These are phyloP conservation scores for Oryzias dopingdopingensis DNA, from an alignment of 2,797 vertebrate species.

Conservation along the genomic window DNA sequence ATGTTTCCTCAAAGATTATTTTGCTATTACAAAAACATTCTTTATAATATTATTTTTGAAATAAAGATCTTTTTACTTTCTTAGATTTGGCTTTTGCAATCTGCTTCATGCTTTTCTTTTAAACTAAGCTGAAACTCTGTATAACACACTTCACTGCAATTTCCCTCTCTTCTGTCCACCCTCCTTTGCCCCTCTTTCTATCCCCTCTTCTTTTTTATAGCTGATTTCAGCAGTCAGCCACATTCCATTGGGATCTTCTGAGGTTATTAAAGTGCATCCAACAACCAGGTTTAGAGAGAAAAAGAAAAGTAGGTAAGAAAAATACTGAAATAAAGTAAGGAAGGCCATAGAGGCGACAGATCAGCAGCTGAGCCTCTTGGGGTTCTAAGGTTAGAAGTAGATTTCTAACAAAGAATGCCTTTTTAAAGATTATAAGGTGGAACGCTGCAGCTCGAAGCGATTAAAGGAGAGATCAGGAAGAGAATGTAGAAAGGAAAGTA, in stretches of 20 bases:
- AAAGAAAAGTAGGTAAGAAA: slow-evolving; percentile 10
- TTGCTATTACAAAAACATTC: no score
- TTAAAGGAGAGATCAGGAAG: slow-evolving; percentile 4
- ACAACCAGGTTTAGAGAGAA: slow-evolving; percentile 28
- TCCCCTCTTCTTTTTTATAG: slow-evolving; percentile 24
- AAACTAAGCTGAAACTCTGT: neutral
- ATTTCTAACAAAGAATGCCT: slow-evolving; percentile 16
- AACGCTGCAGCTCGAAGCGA: slow-evolving; percentile 1
- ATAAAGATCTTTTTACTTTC: neutral
- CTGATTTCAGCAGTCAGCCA: slow-evolving; percentile 49
- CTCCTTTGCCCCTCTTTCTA: neutral
- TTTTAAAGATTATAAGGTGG: slow-evolving; percentile 22
- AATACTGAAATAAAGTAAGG: slow-evolving; percentile 6
- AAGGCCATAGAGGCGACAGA: slow-evolving; percentile 4
- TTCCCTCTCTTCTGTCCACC: neutral
- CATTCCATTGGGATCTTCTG: slow-evolving; percentile 37
- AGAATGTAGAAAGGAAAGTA: neutral
- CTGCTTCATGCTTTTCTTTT: neutral
- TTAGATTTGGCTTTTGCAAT: no score
- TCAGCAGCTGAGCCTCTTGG: slow-evolving; percentile 26
- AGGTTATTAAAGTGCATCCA: slow-evolving; percentile 47
- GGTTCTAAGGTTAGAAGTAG: slow-evolving; percentile 25
- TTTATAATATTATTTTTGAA: no score
- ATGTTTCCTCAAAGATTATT: no score
- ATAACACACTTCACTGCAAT: slow-evolving; percentile 1